These are phyloP conservation scores for Solenodon paradoxus DNA, from an alignment of 2,113 vertebrate genomes.

Conservation along the genomic window DNA sequence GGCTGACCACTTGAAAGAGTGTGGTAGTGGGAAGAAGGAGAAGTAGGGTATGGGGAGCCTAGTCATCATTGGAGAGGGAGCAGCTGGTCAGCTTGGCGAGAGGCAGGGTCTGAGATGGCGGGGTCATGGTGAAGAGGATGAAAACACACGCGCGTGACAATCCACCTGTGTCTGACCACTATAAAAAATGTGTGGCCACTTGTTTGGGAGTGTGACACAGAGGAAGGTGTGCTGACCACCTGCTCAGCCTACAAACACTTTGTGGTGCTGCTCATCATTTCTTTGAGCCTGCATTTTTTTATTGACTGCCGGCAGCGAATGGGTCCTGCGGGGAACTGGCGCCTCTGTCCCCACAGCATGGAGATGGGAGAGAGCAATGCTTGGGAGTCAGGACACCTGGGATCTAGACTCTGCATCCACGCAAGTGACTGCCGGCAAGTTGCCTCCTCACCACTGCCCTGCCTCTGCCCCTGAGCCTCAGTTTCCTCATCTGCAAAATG, in stretches of 20 bases:
- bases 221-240: not conserved
- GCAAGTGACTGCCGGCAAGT: no score
- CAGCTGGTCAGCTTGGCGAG: not conserved
- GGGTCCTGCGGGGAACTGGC: not conserved
- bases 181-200: not conserved
- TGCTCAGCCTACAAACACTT: not conserved
- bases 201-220: not conserved
- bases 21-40: not conserved
- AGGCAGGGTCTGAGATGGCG: not conserved
- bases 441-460: not conserved
- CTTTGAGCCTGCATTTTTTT: not conserved
- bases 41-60: not conserved
- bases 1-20: rapidly evolving
- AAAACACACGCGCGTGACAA: no score
- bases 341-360: not conserved
- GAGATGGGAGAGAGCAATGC: not conserved
- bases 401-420: not conserved
- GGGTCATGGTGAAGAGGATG: rapidly evolving
- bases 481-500: not conserved
- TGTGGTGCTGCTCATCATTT: not conserved
- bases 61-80: not conserved
- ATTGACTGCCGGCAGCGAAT: not conserved
- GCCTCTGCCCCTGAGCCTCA: not conserved
- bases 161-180: not conserved
- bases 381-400: not conserved